Percentiles rank a stretch among this genome's conserved stretches.
phyloP scores from a whole-genome alignment of 2,113 vertebrate genomes.

The Aegithalos caudatus region DNA sequence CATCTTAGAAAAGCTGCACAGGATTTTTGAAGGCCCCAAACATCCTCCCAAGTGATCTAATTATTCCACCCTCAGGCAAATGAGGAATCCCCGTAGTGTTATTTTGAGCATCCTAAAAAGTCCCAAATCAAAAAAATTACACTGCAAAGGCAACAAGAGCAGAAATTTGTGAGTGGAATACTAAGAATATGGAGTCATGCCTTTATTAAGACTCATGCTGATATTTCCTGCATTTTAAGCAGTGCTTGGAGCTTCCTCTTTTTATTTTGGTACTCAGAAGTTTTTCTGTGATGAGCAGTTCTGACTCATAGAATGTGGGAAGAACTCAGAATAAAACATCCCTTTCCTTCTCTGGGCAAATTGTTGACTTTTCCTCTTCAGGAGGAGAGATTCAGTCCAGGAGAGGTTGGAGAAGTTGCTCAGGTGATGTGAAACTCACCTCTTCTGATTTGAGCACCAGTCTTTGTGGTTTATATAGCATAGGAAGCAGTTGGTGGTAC shows the following conservation, averaged over 20 bases:
- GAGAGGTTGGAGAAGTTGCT: not conserved
- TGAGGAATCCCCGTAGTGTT: not conserved
- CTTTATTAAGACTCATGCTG: not conserved
- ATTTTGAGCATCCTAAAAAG: not conserved
- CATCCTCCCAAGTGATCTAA: not conserved
- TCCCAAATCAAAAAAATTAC: not conserved
- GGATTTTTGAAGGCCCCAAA: not conserved
- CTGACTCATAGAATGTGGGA: not conserved
- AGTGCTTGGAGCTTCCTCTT: constrained; percentile 21
- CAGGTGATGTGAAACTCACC: not conserved
- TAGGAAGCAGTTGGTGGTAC: not conserved
- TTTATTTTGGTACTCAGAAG: not conserved
- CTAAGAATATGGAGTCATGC: not conserved
- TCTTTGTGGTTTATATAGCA: not conserved
- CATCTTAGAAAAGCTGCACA: not conserved
- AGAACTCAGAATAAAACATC: not conserved
- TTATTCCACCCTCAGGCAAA: not conserved
- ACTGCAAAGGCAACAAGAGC: not conserved
- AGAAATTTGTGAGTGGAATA: not conserved
- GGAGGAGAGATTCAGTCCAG: not conserved
- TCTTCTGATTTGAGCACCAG: not conserved
- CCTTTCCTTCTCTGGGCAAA: not conserved
- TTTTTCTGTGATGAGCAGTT: not conserved
- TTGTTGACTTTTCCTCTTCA: not conserved
- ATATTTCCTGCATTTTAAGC: not conserved